These are phyloP conservation scores for Zygaena filipendulae DNA, from an alignment of 2,888 invertebrate species.

Conservation along the genomic window DNA sequence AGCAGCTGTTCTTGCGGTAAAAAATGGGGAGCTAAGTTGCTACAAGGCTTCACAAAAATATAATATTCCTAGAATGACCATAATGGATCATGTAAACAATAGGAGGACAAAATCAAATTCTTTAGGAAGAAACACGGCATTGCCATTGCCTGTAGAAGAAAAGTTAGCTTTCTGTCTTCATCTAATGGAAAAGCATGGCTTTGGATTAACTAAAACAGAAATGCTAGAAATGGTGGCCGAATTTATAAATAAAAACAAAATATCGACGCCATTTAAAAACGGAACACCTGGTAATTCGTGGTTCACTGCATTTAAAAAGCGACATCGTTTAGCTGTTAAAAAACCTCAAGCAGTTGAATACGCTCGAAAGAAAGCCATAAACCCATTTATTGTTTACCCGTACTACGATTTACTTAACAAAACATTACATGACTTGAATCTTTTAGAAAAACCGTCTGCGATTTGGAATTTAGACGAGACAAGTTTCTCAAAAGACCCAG, in stretches of 20 bases:
- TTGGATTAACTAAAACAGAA: constrained; percentile 11
- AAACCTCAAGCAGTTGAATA: constrained; percentile 16
- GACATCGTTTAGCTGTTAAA: constrained; percentile 12
- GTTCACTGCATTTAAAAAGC: constrained; percentile 12
- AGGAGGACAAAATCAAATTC: constrained; percentile 10
- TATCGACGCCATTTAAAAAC: constrained; percentile 11
- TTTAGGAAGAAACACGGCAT: constrained; percentile 10
- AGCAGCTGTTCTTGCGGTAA: constrained; percentile 10
- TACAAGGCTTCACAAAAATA: constrained; percentile 10
- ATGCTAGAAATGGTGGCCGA: constrained; percentile 5
- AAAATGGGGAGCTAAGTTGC: constrained; percentile 6
- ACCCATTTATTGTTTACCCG: constrained; percentile 12
- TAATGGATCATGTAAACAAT: constrained; percentile 11
- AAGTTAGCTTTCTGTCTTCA: constrained; percentile 9
- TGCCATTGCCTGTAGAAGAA: constrained; percentile 7
- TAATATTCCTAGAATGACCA: constrained; percentile 9
- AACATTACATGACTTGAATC: constrained; percentile 8
- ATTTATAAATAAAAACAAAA: constrained; percentile 6
- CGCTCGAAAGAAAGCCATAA: constrained; percentile 12
- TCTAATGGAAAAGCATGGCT: constrained; percentile 13
- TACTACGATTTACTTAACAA: constrained; percentile 14
- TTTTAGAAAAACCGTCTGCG: constrained; percentile 10
- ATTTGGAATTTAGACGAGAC: constrained; percentile 19
- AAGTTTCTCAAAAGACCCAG: constrained; percentile 16
- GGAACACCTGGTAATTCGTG: constrained; percentile 12